Conservation (phyloP, 2,113 vertebrate species). For the Spermophilus dauricus region DNA sequence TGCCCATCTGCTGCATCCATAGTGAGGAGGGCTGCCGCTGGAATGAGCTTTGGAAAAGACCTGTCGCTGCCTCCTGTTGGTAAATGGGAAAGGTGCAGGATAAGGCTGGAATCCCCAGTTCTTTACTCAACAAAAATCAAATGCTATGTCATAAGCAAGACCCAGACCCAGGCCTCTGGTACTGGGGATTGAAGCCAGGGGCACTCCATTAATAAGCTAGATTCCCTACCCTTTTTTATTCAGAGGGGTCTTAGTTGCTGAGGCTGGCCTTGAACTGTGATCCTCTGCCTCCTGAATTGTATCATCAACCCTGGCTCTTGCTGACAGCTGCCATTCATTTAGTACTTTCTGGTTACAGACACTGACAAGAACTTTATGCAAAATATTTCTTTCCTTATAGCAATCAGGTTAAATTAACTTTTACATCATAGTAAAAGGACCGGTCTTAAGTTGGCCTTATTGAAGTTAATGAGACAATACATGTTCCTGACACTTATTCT, state of each 20-base stretch:
- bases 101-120: background rate
- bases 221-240: background rate
- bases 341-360: background rate
- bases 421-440: background rate
- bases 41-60: slow-evolving; percentile 81
- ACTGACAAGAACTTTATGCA: background rate
- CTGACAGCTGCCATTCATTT: background rate
- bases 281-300: background rate
- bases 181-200: background rate
- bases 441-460: background rate
- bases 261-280: background rate
- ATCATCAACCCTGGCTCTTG: background rate
- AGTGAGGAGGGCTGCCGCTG: slow-evolving; percentile 99
- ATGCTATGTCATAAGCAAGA: too few species aligned
- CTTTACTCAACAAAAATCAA: too few species aligned
- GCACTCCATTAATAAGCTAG: too few species aligned
- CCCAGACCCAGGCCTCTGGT: background rate
- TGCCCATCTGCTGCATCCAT: slow-evolving; percentile 96
- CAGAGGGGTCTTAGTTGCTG: background rate
- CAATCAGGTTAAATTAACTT: background rate
- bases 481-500: background rate
- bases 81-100: background rate
- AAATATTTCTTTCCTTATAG: slow-evolving; percentile 38
- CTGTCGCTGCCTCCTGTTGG: slow-evolving; percentile 37
- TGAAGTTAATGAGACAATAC: slow-evolving; percentile 17